Conservation (phyloP, 2,113 vertebrate genomes). For the Xiphophorus couchianus region DNA sequence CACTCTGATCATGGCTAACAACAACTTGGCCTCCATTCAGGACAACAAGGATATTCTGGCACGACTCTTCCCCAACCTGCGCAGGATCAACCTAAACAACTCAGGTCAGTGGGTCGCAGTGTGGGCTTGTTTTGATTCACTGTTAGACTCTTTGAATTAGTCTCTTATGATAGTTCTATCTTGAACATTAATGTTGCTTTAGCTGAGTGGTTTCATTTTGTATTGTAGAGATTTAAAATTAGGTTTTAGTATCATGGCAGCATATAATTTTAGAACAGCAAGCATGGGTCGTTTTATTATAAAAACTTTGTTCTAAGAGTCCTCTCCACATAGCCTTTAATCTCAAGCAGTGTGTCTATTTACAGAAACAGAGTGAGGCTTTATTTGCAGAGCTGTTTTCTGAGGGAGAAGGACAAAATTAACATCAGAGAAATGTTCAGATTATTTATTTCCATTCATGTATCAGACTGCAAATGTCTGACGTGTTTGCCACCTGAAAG, state of each 20-base stretch:
- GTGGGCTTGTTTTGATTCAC: background rate
- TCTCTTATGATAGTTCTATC: background rate
- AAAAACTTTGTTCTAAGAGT: conserved; percentile 20
- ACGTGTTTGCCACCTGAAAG: too few species aligned
- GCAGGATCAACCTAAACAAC: conserved; percentile 96
- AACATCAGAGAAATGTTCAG: background rate
- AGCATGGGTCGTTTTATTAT: conserved; percentile 14
- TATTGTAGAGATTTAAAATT: background rate
- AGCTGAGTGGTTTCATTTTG: background rate
- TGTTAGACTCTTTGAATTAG: background rate
- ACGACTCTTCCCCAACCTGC: conserved; percentile 90
- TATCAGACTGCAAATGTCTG: too few species aligned
- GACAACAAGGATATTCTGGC: conserved; percentile 87
- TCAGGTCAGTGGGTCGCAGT: conserved; percentile 82
- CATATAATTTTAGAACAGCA: conserved; percentile 23
- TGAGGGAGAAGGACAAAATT: conserved; percentile 2
- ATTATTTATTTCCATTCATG: background rate
- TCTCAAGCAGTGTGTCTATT: conserved; percentile 27
- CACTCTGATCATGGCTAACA: conserved; percentile 95
- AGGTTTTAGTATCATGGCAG: background rate
- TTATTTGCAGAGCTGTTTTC: conserved; percentile 37
- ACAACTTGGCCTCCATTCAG: conserved; percentile 88
- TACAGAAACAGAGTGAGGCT: background rate
- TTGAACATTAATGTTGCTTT: background rate
- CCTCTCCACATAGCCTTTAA: conserved; percentile 14